These are phyloP conservation scores for Scrobipalpa atriplicella DNA, from an alignment of 2,888 invertebrate species.

Conservation along the genomic window DNA sequence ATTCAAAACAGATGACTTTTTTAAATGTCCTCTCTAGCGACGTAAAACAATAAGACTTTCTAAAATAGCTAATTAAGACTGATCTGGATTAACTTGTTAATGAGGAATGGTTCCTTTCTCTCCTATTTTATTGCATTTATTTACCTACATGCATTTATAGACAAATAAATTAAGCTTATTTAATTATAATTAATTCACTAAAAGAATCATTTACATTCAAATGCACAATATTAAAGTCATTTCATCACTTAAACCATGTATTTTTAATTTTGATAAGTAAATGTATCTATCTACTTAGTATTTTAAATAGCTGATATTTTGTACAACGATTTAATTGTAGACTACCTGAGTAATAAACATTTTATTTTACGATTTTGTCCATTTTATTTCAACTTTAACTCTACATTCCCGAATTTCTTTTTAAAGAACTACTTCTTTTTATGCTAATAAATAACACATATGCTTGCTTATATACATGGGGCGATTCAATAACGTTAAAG, in stretches of 20 bases:
- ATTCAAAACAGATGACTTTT: too few species aligned
- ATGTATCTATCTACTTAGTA: slow-evolving; percentile 19
- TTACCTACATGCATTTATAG: slow-evolving; percentile 23
- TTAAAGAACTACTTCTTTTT: too few species aligned
- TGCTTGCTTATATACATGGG: too few species aligned
- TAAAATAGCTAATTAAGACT: neutral
- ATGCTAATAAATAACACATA: too few species aligned
- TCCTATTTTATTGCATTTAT: slow-evolving; percentile 20
- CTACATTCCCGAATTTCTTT: neutral
- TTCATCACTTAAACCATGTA: slow-evolving; percentile 21
- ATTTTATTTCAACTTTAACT: neutral
- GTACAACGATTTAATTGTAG: slow-evolving; percentile 46
- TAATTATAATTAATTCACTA: neutral
- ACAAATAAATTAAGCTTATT: neutral
- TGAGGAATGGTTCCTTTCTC: neutral
- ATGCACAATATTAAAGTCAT: slow-evolving; percentile 11
- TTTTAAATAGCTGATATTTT: slow-evolving; percentile 45
- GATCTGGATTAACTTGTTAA: neutral
- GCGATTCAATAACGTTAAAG: too few species aligned
- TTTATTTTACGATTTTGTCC: slow-evolving; percentile 41
- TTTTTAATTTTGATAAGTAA: slow-evolving; percentile 6
- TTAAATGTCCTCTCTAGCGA: too few species aligned
- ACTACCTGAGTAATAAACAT: slow-evolving; percentile 39
- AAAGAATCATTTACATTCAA: neutral
- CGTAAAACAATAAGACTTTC: too few species aligned